Evolutionary conservation across 2,888 invertebrate species (phyloP), one percentile per base, ranked within the genome.

Genomic region (Lasioglossum leucozonium): DNA sequence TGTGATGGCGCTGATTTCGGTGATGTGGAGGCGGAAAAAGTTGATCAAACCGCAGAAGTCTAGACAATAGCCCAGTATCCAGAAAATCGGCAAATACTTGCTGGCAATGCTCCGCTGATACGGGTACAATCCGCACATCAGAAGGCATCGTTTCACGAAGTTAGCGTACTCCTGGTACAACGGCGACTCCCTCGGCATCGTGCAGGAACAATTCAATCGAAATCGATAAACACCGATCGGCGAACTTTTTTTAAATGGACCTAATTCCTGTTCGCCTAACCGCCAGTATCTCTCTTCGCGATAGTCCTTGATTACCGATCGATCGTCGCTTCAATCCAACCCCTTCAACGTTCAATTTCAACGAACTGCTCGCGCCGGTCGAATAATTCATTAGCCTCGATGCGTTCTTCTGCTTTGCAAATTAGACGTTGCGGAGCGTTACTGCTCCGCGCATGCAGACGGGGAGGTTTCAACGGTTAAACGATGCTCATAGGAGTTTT

Each of bases 311-410:
- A 67, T 67, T 67, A 37, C 18, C 18, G 6, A 3, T 34, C 34
- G 65, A 18, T 65, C 34, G 30, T 18, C 8, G 22, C 30, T 22
- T 16, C 18, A 47, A 22, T 18, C 65, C 18, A 34, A 65, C 13
- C 22, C n/a, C 40, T 67, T 11, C 4, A 34, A 34, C n/a, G 40
- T 37, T 37, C 40, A 37, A 67, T 67, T 67, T n/a, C 37, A 22
- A 22, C 11, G 22, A 67, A 67, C 22, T 5, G 67, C 67, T 37
- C 34, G n/a, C 62, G 37, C 22, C 0, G 0, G 40, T 37, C 67
- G 67, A 67, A 67, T 67, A 62, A 62, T 62, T 62, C 62, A 62
- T 62, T 30, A 62, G 62, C 6, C 16, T 62, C 16, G 62, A 62
- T 62, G 62, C 62, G 30, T 30, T 62, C 16, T 62, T 5, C 58